Evolutionary conservation across 92 coral and sea anemone genomes (phyloP).

Genomic region (Zoanthus sansibaricus): DNA sequence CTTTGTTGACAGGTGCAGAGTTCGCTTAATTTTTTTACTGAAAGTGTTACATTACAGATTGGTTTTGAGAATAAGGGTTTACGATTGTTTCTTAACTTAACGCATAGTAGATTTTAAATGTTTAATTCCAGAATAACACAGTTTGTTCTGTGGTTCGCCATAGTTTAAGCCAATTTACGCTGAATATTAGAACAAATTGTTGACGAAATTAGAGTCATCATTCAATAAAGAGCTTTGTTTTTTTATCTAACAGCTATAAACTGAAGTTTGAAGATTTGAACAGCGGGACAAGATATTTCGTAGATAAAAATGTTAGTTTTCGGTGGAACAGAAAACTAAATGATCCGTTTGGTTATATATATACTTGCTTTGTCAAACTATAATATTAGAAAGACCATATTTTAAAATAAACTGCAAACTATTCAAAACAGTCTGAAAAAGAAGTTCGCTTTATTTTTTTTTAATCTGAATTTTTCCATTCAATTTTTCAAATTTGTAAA

Average conservation of each 20-base stretch:
- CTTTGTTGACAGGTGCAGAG: conserved; percentile 22
- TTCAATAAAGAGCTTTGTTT: conserved; percentile 24
- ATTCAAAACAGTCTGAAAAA: conserved; percentile 8
- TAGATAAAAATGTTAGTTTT: not conserved
- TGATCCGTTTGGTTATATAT: not conserved
- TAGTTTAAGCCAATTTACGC: conserved; percentile 38
- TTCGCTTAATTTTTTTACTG: not conserved
- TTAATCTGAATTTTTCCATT: not conserved
- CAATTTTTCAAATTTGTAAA: not conserved
- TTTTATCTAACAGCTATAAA: conserved; percentile 15
- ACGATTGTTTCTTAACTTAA: not conserved
- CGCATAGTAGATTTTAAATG: not conserved
- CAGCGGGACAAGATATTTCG: conserved; percentile 28
- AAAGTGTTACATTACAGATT: not conserved
- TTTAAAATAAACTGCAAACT: not conserved
- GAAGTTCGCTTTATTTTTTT: not conserved
- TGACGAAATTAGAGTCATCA: conserved; percentile 28
- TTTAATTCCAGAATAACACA: not conserved
- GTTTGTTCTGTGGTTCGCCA: conserved; percentile 29
- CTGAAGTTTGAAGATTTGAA: conserved; percentile 9
- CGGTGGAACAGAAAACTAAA: not conserved
- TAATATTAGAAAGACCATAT: not conserved
- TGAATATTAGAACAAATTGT: conserved; percentile 39
- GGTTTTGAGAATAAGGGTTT: not conserved
- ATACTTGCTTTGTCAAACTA: not conserved